Base-by-base conservation (phyloP, 1,140 invertebrate genomes). In the Phenacoccus solenopsis region DNA sequence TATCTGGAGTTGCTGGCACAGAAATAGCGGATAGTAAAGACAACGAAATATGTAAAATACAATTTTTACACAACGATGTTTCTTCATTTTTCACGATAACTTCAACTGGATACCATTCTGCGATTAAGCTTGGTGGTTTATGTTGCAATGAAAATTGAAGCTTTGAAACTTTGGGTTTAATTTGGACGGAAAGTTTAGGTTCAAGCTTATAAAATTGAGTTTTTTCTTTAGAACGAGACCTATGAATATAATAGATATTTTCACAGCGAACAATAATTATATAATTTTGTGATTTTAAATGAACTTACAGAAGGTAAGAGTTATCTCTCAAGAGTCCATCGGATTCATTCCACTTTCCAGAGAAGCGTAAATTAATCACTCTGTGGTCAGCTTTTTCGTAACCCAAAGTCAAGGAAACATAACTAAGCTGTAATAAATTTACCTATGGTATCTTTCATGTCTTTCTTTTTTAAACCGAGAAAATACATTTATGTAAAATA, bases 301-400 rank as follows among this genome's bases (percentile, higher is more conserved):
- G 56, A 10, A 64, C 59, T 64, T 16, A 64, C 59, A 3, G 22
- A 27, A 27, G 13, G 20, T 25, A 25, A 10, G 59, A 64, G 16
- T 64, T 22, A 10, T 27, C 16, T 10, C 59, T 24, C 5, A 25
- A 4, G 4, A 64, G 25, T 1, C 22, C 16, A 3, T 64, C 59
- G 4, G 59, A 64, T 64, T 64, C 59, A 22, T 3, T 9, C 21
- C 59, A 64, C 25, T 25, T 64, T 24, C 59, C 59, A 64, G 59
- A 64, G 20, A 64, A 64, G 13, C 59, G 59, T 64, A 64, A 64
- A 24, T 64, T 64, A 4, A 64, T 64, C 21, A 64, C 5, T 64
- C 59, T 64, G 25, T 64, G 12, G 59, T 27, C 59, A 16, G 12
- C 3, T 2, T 25, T 25, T 27, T 64, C 25, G 25, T 24, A 16